phyloP scores from a whole-genome alignment of 2,888 invertebrate genomes.

The Notocelia uddmanniana region DNA sequence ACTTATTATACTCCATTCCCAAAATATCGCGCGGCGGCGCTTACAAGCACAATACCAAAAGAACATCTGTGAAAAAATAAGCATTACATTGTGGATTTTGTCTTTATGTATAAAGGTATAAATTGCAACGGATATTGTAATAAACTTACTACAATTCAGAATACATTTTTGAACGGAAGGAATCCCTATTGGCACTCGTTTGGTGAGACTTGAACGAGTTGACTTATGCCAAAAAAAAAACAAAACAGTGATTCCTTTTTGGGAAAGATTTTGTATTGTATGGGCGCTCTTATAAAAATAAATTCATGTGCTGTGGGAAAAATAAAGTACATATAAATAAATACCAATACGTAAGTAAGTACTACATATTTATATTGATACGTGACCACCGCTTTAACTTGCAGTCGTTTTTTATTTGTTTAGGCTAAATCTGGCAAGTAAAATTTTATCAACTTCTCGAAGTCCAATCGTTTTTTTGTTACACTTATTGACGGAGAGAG shows the following conservation, averaged over 20 bases:
- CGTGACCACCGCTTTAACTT: background rate
- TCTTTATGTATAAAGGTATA: background rate
- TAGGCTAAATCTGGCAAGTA: background rate
- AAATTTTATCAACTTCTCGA: no score
- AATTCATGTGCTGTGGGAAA: background rate
- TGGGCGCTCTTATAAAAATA: slow-evolving; percentile 8
- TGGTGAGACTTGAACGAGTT: slow-evolving; percentile 6
- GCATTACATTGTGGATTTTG: background rate
- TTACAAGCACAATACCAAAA: background rate
- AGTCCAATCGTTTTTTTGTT: no score
- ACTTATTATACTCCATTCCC: background rate
- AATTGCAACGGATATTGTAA: background rate
- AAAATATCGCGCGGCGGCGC: background rate
- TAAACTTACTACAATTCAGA: background rate
- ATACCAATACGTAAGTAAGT: background rate
- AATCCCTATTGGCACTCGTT: slow-evolving; percentile 28
- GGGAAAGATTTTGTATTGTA: slow-evolving; percentile 8
- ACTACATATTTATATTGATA: background rate
- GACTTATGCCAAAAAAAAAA: background rate
- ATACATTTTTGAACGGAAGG: slow-evolving; percentile 16
- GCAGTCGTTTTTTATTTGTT: background rate
- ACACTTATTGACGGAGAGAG: no score
- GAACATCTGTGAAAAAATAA: background rate
- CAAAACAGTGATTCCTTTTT: slow-evolving; percentile 3
- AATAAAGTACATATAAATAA: background rate